Conservation (phyloP, 1,140 invertebrate genomes). For the Patella vulgata region DNA sequence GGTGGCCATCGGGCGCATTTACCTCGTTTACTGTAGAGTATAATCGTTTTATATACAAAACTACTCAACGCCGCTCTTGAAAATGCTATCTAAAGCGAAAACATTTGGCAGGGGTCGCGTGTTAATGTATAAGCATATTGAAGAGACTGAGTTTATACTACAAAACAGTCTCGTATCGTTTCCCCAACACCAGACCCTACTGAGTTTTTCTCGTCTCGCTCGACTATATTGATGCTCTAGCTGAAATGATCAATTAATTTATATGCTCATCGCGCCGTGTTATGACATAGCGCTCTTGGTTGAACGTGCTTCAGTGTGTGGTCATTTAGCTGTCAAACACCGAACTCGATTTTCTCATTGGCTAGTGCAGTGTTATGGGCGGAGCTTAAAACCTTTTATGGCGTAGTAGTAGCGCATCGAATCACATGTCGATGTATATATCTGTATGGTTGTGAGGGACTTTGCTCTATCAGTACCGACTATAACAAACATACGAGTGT, state of each 20-base stretch:
- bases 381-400: slow-evolving; percentile 13
- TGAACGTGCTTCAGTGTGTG: slow-evolving; percentile 5
- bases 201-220: neutral
- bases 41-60: slow-evolving; percentile 20
- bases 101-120: slow-evolving; percentile 6
- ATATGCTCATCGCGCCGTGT: slow-evolving; percentile 12
- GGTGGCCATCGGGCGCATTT: neutral
- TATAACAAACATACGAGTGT: slow-evolving; percentile 5
- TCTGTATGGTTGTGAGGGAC: neutral
- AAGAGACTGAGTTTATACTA: neutral
- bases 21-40: slow-evolving; percentile 6
- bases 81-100: slow-evolving; percentile 10
- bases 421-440: slow-evolving; percentile 1
- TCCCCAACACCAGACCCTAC: neutral
- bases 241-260: slow-evolving; percentile 22
- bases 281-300: slow-evolving; percentile 10
- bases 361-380: neutral
- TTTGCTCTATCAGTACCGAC: neutral
- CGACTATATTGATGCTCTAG: neutral
- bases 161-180: neutral
- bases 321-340: neutral
- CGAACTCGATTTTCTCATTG: neutral
- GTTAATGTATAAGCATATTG: neutral
- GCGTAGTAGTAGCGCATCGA: neutral
- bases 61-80: slow-evolving; percentile 8